phyloP scores from a whole-genome alignment of 1,140 invertebrate genomes.

The Antheraea mylitta region DNA sequence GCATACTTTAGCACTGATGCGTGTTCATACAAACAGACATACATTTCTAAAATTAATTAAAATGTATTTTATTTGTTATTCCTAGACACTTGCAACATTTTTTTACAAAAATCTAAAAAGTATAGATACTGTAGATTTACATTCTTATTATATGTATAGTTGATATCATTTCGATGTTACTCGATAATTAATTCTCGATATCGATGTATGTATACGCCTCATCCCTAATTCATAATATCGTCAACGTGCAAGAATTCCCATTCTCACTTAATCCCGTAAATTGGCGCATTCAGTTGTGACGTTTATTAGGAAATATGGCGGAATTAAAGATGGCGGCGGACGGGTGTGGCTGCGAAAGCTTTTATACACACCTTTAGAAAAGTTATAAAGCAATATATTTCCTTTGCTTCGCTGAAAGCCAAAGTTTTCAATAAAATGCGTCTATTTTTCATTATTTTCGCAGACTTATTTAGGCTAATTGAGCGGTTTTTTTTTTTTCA shows the following conservation, averaged over 20 bases:
- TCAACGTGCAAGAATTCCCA: background rate
- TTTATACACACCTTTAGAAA: background rate
- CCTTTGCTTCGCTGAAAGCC: background rate
- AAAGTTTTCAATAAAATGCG: background rate
- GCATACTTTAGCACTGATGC: no score
- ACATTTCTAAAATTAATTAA: no score
- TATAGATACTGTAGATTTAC: no score
- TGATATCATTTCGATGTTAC: background rate
- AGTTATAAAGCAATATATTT: background rate
- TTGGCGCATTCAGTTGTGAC: slow-evolving; percentile 8
- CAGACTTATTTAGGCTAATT: no score
- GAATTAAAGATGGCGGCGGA: slow-evolving; percentile 9
- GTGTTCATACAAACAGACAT: no score
- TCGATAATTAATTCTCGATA: background rate
- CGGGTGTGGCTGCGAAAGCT: background rate
- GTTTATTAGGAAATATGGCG: slow-evolving; percentile 12
- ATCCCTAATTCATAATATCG: background rate
- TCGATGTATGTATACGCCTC: background rate
- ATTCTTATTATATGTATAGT: no score
- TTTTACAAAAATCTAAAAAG: no score
- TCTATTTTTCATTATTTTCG: background rate
- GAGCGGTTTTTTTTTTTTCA: no score
- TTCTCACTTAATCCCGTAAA: slow-evolving; percentile 1
- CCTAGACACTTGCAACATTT: no score
- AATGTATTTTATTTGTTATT: no score